A percentile compares a stretch with the other conserved stretches of the same genome.
Conservation (phyloP, 2,797 vertebrate species). For the Macrochelys suwanniensis region DNA sequence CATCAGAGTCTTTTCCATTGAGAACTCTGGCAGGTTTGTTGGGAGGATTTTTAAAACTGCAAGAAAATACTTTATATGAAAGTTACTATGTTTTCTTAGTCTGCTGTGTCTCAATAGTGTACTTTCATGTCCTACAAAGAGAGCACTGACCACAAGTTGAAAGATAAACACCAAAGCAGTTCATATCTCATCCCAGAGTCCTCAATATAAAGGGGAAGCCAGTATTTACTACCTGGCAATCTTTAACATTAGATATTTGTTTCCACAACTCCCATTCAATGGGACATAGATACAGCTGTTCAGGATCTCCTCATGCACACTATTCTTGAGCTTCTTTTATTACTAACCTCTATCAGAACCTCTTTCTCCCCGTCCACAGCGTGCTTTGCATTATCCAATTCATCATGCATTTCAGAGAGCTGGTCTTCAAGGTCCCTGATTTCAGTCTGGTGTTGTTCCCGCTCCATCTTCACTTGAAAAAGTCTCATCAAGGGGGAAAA, state of each 20-base stretch:
- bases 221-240: not conserved
- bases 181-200: not conserved
- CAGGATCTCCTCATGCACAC: not conserved
- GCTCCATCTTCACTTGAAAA: slow-evolving; percentile 98
- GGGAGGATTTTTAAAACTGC: not conserved
- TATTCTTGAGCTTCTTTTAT: not conserved
- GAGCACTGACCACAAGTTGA: not conserved
- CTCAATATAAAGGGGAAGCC: not conserved
- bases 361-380: slow-evolving; percentile 88
- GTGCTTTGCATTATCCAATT: slow-evolving; percentile 91
- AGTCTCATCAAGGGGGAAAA: slow-evolving; percentile 82
- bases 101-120: not conserved
- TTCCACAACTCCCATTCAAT: not conserved
- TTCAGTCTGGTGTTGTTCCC: slow-evolving; percentile 94
- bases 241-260: not conserved
- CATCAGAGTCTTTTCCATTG: not conserved
- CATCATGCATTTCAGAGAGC: slow-evolving; percentile 98
- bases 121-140: not conserved
- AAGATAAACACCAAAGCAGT: not conserved
- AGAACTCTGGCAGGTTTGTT: not conserved
- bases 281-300: not conserved
- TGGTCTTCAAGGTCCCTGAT: slow-evolving; percentile 98
- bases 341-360: slow-evolving; percentile 88
- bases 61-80: not conserved
- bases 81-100: not conserved